Evolutionary conservation across 2,888 invertebrate species (phyloP).

Genomic region (Teinopalpus imperialis): DNA sequence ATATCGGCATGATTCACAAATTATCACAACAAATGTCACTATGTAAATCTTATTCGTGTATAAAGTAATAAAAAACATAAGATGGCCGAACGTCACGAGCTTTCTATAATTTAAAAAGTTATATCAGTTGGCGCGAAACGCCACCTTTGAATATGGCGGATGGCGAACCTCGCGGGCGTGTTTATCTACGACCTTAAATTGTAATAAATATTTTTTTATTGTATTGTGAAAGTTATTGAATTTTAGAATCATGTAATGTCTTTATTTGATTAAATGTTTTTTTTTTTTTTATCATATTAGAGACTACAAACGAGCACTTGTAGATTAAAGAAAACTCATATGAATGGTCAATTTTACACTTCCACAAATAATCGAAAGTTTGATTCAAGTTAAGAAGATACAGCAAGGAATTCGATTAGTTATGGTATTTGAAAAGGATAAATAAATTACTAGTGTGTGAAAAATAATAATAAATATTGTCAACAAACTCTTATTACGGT

Average conservation of each 20-base stretch:
- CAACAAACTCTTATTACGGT: too few species aligned
- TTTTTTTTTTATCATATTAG: too few species aligned
- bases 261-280: not conserved
- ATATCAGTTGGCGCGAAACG: slow-evolving; percentile 5
- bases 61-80: not conserved
- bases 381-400: too few species aligned
- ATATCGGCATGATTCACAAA: slow-evolving; percentile 8
- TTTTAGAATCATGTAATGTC: not conserved
- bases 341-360: too few species aligned
- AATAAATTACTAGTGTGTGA: too few species aligned
- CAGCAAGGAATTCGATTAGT: too few species aligned
- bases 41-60: too few species aligned
- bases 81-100: slow-evolving; percentile 6
- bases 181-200: not conserved
- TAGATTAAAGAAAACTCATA: too few species aligned
- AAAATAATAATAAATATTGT: too few species aligned
- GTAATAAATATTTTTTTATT: slow-evolving; percentile 9
- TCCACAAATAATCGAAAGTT: too few species aligned
- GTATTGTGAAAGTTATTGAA: slow-evolving; percentile 11
- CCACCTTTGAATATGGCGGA: slow-evolving; percentile 4
- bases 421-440: too few species aligned
- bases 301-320: too few species aligned
- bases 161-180: not conserved
- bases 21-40: not conserved
- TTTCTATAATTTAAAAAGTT: slow-evolving; percentile 23